Percentiles rank a stretch among this genome's conserved stretches.
phyloP scores from a whole-genome alignment of 2,113 vertebrate species.

The Eretmodus cyanostictus region DNA sequence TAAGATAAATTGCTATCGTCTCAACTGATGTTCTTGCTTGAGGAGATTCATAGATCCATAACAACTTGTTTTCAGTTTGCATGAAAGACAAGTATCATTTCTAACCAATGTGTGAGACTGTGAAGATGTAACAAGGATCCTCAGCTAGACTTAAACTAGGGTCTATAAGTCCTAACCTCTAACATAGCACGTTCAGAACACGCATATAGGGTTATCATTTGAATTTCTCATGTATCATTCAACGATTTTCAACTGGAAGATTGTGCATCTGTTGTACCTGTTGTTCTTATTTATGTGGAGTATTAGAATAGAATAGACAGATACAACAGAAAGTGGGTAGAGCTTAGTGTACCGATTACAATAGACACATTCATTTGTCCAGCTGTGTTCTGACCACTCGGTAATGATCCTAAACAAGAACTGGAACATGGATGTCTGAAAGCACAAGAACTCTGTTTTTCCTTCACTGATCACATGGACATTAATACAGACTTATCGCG shows the following conservation, averaged over 20 bases:
- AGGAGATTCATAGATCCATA: background rate
- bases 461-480: background rate
- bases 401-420: background rate
- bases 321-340: background rate
- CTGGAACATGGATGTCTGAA: background rate
- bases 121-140: background rate
- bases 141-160: background rate
- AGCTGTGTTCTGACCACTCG: background rate
- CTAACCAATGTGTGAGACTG: background rate
- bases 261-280: background rate
- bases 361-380: background rate
- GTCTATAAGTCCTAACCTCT: background rate
- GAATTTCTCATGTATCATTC: background rate
- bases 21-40: background rate
- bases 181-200: background rate
- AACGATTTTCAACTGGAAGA: background rate
- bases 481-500: background rate
- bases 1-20: background rate
- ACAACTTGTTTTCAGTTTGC: background rate
- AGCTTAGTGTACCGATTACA: background rate
- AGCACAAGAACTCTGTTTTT: background rate
- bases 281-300: background rate
- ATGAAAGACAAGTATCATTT: background rate
- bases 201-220: background rate
- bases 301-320: background rate